Base-by-base conservation (phyloP, 1,140 invertebrate species). In the Hycleus phaleratus region DNA sequence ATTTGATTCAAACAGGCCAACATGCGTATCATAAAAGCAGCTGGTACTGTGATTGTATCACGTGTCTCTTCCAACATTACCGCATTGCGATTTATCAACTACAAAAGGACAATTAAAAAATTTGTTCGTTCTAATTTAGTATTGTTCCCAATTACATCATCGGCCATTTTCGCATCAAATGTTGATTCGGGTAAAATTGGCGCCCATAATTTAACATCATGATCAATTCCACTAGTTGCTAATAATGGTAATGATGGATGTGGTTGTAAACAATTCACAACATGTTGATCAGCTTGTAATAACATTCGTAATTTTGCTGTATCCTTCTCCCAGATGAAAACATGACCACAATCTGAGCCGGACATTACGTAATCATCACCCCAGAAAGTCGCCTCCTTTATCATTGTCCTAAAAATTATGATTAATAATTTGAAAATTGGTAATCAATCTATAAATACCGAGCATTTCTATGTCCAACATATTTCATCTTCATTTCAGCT, bases 321-420 rank as follows among this genome's bases (percentile, higher is more conserved):
- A 3, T 79, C 70, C 25, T 81, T 76, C 18, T 86, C 76, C 85
- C 85, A 88, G 2, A 85, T 72, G 58, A 87, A 90, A 8, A 90
- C 82, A 65, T 89, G 86, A 1, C 88, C 91, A 73, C 91, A 94
- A 71, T 94, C 91, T 9, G 88, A 91, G 2, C 91, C 91, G 12
- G 88, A 90, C 80, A 92, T 85, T 2, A 93, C 83, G 73, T 82
- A 90, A 64, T 87, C 75, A 62, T 88, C 79, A 44, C 91, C 91
- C 88, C 90, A 95, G 72, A 94, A 95, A 56, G 85, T 88, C 1
- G 90, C 87, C 74, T 93, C 89, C 75, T 94, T 94, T 48, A 95
- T 93, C 89, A 88, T 88, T 25, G 87, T 90, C 71, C 85, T 90
- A 79, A 18, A 18, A 18, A 18, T 18, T 18, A 18, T 18, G 18